These are phyloP conservation scores for Rachycentron canadum DNA, from an alignment of 2,797 vertebrate species.

Conservation along the genomic window DNA sequence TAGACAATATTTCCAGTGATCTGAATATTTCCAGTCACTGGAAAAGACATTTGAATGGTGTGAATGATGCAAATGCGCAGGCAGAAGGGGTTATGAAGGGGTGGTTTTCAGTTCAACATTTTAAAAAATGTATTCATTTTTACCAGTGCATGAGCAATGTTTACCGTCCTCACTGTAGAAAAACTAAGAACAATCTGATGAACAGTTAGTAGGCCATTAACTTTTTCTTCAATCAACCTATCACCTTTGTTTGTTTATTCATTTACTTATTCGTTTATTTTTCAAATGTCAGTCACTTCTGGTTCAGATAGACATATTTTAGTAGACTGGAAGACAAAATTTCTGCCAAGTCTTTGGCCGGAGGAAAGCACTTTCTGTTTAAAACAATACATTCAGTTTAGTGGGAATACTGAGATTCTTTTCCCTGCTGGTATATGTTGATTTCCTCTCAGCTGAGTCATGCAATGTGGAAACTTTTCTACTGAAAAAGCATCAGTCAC, in stretches of 20 bases:
- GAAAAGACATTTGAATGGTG: background rate
- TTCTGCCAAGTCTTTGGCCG: background rate
- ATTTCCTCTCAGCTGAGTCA: background rate
- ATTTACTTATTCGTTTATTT: background rate
- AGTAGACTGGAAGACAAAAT: background rate
- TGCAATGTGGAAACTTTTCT: background rate
- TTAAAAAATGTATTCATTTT: too few species aligned
- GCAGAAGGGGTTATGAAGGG: too few species aligned
- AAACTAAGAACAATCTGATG: background rate
- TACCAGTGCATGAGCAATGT: too few species aligned
- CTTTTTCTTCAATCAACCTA: too few species aligned
- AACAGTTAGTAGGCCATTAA: too few species aligned
- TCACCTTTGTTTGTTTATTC: background rate
- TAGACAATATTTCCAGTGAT: too few species aligned
- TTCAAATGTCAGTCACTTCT: background rate
- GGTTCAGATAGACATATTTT: background rate
- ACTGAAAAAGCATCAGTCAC: background rate
- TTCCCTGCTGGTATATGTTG: too few species aligned
- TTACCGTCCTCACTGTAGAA: background rate
- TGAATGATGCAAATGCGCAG: too few species aligned
- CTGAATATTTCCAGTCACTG: too few species aligned
- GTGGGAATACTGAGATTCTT: background rate
- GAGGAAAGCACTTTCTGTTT: background rate
- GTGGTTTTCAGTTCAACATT: too few species aligned
- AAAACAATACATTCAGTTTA: background rate